Evolutionary conservation across 2,888 invertebrate species (phyloP).

Genomic region (Polyploca ridens): DNA sequence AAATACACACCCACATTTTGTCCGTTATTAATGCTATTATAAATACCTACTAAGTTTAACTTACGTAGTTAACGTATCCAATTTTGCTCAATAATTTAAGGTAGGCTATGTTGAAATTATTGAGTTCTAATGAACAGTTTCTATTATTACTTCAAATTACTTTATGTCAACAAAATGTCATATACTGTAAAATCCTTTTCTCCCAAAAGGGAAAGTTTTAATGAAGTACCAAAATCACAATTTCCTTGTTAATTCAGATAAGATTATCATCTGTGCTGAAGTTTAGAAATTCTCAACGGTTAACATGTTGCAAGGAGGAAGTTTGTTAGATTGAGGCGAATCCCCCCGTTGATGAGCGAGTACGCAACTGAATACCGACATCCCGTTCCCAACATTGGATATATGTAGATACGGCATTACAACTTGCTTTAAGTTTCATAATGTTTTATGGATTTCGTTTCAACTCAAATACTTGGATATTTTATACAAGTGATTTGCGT

Average conservation of each 20-base stretch:
- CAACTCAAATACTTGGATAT: too few species aligned
- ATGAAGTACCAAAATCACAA: conserved; percentile 53
- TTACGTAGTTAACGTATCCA: too few species aligned
- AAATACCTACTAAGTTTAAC: too few species aligned
- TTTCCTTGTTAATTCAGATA: conserved; percentile 57
- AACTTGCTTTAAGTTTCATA: conserved; percentile 8
- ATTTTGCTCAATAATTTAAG: too few species aligned
- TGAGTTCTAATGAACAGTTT: too few species aligned
- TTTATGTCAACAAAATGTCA: too few species aligned
- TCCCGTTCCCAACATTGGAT: conserved; percentile 49
- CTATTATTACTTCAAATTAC: too few species aligned
- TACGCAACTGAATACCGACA: conserved; percentile 56
- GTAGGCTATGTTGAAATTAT: too few species aligned
- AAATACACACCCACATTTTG: too few species aligned
- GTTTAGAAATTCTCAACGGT: conserved; percentile 61
- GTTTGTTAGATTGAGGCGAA: conserved; percentile 69
- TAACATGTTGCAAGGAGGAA: conserved; percentile 66
- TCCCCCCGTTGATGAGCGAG: conserved; percentile 60
- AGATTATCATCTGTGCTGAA: conserved; percentile 63
- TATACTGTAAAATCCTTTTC: conserved; percentile 36
- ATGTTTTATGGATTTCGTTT: not conserved
- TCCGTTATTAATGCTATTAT: too few species aligned
- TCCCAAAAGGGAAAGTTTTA: conserved; percentile 44
- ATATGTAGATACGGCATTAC: conserved; percentile 34
- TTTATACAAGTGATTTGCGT: too few species aligned